phyloP scores from a whole-genome alignment of 2,888 invertebrate genomes.

The Clunio marinus region DNA sequence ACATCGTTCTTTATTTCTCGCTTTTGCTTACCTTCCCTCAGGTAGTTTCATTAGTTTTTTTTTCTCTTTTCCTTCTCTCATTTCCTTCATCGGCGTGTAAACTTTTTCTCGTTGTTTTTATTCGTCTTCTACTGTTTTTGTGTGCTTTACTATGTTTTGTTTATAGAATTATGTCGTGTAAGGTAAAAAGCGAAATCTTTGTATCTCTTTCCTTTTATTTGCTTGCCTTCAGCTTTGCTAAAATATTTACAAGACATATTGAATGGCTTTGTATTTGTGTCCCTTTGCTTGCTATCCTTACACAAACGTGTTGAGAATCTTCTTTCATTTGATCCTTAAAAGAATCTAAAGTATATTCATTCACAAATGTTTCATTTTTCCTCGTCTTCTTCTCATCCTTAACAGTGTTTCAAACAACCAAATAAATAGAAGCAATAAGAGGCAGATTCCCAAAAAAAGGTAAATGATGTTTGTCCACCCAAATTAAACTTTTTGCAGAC shows the following conservation, averaged over 20 bases:
- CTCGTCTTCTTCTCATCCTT: too few species aligned
- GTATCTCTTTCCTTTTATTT: background rate
- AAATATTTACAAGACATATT: background rate
- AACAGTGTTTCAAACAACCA: too few species aligned
- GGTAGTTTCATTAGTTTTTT: slow-evolving; percentile 22
- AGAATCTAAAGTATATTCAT: background rate
- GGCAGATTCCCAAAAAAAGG: background rate
- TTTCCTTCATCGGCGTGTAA: background rate
- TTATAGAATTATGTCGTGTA: background rate
- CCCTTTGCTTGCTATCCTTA: too few species aligned
- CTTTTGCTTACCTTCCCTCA: background rate
- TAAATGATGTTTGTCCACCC: background rate
- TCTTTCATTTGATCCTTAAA: background rate
- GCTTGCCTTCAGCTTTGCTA: background rate
- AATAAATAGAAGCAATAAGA: background rate
- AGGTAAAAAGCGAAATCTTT: background rate
- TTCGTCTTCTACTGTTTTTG: background rate
- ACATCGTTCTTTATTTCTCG: slow-evolving; percentile 26
- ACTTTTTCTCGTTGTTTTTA: slow-evolving; percentile 6
- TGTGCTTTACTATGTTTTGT: background rate
- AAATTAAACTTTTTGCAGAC: background rate
- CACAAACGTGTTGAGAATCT: too few species aligned
- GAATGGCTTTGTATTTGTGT: too few species aligned
- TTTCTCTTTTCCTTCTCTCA: background rate
- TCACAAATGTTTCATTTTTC: background rate